Conservation (phyloP, 1,140 invertebrate genomes). For the Papilio polytes region DNA sequence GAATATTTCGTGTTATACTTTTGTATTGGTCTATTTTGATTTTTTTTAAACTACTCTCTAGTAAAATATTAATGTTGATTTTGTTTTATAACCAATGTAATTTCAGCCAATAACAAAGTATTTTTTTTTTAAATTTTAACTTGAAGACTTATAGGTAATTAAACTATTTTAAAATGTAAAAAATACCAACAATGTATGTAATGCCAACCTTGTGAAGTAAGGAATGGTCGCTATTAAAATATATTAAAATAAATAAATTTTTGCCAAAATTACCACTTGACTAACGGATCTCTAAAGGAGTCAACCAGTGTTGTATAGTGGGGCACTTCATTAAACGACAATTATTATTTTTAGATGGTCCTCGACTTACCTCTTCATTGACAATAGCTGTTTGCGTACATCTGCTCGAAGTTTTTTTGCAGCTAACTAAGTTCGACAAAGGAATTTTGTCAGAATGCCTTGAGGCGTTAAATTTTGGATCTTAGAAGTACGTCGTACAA, state of each 20-base stretch:
- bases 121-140: too few relatives aligned
- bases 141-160: too few relatives aligned
- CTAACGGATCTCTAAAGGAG: slow-evolving; percentile 40
- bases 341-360: slow-evolving; percentile 58
- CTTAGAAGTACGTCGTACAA: slow-evolving; percentile 46
- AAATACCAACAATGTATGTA: too few relatives aligned
- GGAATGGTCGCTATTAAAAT: too few relatives aligned
- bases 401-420: slow-evolving; percentile 57
- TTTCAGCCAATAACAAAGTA: too few relatives aligned
- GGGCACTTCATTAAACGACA: slow-evolving; percentile 67
- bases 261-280: slow-evolving; percentile 27
- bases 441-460: slow-evolving; percentile 52
- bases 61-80: too few relatives aligned
- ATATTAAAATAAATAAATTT: not conserved
- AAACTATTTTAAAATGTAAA: too few relatives aligned
- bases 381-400: slow-evolving; percentile 60
- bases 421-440: slow-evolving; percentile 52
- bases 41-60: too few relatives aligned
- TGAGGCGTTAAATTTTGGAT: slow-evolving; percentile 64
- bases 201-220: too few relatives aligned
- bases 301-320: slow-evolving; percentile 47
- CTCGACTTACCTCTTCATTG: slow-evolving; percentile 52
- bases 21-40: too few relatives aligned
- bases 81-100: too few relatives aligned
- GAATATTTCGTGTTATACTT: too few relatives aligned